Base-by-base conservation (phyloP, 2,888 invertebrate species). In the Actias luna region DNA sequence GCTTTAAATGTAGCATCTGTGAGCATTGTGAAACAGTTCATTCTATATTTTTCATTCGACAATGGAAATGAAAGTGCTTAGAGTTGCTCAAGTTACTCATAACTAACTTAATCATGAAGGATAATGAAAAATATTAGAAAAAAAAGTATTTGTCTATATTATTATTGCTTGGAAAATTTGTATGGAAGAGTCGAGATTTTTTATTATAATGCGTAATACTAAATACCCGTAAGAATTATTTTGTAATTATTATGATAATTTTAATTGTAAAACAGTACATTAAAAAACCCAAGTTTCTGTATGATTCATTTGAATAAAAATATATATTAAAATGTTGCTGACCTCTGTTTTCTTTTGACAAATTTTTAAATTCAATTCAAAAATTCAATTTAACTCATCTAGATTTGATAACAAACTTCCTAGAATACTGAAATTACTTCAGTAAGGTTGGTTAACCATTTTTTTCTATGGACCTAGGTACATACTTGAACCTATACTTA, bases 261-360 rank as follows among this genome's bases (percentile, higher is more conserved):
- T 90, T 89, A 91, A 88, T 85, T 55, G 10, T 82, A 85, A 79
- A 90, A 88, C n/a, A 84, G 77, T 90, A 90, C 87, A 88, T 87
- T 85, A 83, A 87, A 87, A 59, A 87, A 85, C 87, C 82, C 84
- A 89, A 89, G 87, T 88, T 89, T 88, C 88, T 86, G 86, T 89
- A 88, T 88, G 89, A 89, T 93, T 93, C 84, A 92, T 93, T 93
- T 93, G 85, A 93, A 92, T 92, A 93, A 93, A 92, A 92, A 92
- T 92, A 93, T 93, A 93, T 93, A 93, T 93, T 89, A 92, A 93
- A 93, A 93, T 93, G 93, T 93, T 93, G 89, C 89, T 89, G 90
- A 88, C 78, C 78, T 82, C 76, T 85, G 85, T 84, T 87, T 89
- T 84, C 80, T 80, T 82, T 80, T 83, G 71, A 79, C 14, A 12